These are phyloP conservation scores for Sebastes miniatus DNA, from an alignment of 2,797 vertebrate species.

Conservation along the genomic window DNA sequence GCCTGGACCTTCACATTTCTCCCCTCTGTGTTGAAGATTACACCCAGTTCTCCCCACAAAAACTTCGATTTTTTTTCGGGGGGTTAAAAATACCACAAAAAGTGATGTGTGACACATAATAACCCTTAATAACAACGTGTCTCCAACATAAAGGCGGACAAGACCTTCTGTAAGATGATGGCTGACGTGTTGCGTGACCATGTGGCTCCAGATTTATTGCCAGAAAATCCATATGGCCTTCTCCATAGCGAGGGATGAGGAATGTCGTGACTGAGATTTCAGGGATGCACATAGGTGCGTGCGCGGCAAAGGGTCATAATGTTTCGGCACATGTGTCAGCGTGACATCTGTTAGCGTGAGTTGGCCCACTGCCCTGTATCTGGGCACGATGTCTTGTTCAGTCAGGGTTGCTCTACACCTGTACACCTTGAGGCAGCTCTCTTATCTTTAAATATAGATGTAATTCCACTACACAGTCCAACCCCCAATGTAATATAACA, in stretches of 20 bases:
- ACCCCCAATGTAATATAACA: not conserved
- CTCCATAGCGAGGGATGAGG: constrained; percentile 11
- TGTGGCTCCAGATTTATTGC: not conserved
- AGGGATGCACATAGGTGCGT: not conserved
- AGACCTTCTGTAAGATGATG: constrained; percentile 3
- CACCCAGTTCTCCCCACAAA: not conserved
- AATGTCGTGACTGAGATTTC: constrained; percentile 21
- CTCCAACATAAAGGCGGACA: constrained; percentile 3
- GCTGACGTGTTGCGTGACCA: constrained; percentile 3
- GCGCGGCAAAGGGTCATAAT: constrained; percentile 2
- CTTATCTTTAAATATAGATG: not conserved
- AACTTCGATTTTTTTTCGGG: not conserved
- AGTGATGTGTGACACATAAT: constrained; percentile 16
- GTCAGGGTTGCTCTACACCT: not conserved
- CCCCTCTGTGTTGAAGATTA: not conserved
- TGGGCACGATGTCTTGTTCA: constrained; percentile 10
- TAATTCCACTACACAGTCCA: not conserved
- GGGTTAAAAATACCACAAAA: constrained; percentile 17
- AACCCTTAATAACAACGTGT: constrained; percentile 2
- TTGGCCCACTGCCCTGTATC: not conserved
- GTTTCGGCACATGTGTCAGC: constrained; percentile 2
- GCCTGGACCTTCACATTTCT: not conserved
- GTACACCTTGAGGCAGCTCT: not conserved
- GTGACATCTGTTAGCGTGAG: constrained; percentile 30
- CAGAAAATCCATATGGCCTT: not conserved